Evolutionary conservation across 2,888 invertebrate genomes (phyloP).

Genomic region (Caenorhabditis panamensis): DNA sequence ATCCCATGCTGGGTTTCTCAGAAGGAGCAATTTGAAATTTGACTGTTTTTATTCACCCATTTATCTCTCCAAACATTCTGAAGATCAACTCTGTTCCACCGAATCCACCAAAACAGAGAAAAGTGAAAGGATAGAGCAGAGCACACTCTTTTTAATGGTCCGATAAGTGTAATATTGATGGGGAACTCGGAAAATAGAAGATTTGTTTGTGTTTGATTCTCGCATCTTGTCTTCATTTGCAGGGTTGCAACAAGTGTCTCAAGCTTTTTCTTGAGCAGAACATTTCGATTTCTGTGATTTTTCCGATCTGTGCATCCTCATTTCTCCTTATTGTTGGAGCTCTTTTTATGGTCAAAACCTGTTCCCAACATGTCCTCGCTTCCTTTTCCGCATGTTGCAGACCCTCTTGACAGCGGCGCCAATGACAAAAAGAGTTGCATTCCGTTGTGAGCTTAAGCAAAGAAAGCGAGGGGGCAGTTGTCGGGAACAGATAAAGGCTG

Average conservation of each 20-base stretch:
- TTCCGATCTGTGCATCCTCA: not conserved
- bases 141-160: conserved; percentile 4
- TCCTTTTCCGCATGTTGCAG: conserved; percentile 3
- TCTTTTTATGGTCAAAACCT: too few relatives aligned
- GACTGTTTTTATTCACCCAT: too few relatives aligned
- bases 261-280: not conserved
- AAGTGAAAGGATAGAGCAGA: conserved; percentile 3
- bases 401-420: not conserved
- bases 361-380: not conserved
- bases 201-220: not conserved
- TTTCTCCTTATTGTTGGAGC: too few relatives aligned
- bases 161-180: conserved; percentile 11
- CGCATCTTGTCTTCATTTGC: conserved; percentile 2
- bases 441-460: conserved; percentile 21
- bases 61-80: too few relatives aligned
- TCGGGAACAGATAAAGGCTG: conserved; percentile 16
- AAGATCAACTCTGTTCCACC: not conserved
- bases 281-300: not conserved
- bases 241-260: not conserved
- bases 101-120: not conserved
- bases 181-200: not conserved
- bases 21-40: too few relatives aligned
- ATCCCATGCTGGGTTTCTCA: too few relatives aligned
- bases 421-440: conserved; percentile 3
- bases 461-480: conserved; percentile 19